phyloP scores from a whole-genome alignment of 2,113 vertebrate genomes.

The Mormyrus lacerda region DNA sequence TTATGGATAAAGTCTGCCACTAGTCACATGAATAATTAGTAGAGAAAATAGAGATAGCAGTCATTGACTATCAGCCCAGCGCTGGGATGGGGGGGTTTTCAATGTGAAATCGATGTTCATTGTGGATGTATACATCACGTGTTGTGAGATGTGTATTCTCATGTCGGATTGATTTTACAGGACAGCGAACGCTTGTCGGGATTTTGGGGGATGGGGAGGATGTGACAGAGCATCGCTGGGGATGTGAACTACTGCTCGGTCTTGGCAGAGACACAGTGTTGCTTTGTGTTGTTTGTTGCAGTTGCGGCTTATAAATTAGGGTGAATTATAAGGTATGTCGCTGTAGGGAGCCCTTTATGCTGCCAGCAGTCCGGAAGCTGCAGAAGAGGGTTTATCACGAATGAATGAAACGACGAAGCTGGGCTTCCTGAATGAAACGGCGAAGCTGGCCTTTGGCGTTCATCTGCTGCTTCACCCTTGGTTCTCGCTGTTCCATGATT shows the following conservation, averaged over 20 bases:
- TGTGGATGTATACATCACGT: background rate
- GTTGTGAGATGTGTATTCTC: background rate
- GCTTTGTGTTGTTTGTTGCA: background rate
- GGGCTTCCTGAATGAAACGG: background rate
- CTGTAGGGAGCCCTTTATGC: background rate
- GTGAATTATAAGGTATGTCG: background rate
- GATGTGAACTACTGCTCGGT: background rate
- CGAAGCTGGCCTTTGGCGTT: background rate
- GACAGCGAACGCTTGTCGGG: background rate
- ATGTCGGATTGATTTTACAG: background rate
- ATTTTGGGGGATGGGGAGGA: background rate
- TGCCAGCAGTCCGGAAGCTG: background rate
- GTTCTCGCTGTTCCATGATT: background rate
- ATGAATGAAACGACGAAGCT: background rate
- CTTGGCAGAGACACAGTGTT: background rate
- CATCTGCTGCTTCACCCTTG: background rate
- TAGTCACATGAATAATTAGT: background rate
- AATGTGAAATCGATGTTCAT: background rate
- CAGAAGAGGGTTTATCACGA: background rate
- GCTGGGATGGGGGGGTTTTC: background rate
- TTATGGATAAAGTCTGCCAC: background rate
- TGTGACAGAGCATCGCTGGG: background rate
- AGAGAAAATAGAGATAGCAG: background rate
- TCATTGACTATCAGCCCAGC: background rate
- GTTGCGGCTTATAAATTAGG: background rate